Percentiles rank a stretch among this genome's conserved stretches.
phyloP scores from a whole-genome alignment of 2,888 invertebrate species.

The Eupithecia insigniata region DNA sequence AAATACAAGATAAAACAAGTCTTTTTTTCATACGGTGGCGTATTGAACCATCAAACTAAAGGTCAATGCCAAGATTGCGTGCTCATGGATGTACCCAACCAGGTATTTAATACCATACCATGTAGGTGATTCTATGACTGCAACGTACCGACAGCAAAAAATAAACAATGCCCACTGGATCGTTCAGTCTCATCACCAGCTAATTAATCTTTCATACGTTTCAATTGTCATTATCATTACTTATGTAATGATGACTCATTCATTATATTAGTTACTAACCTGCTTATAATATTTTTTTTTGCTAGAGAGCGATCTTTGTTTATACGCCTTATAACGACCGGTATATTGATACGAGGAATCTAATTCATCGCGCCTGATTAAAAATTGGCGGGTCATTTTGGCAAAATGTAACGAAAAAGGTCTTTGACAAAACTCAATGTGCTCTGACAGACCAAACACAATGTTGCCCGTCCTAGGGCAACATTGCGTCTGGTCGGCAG shows the following conservation, averaged over 20 bases:
- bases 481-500: background rate
- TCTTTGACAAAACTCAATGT: too few relatives aligned
- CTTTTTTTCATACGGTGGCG: background rate
- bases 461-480: background rate
- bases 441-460: too few relatives aligned
- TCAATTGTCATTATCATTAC: background rate
- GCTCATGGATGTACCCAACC: background rate
- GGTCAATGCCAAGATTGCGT: background rate
- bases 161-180: background rate
- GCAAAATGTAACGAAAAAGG: too few relatives aligned
- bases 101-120: background rate
- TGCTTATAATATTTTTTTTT: background rate
- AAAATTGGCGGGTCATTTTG: background rate
- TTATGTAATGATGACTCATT: too few relatives aligned
- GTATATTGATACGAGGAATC: too few relatives aligned
- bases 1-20: background rate
- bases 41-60: slow-evolving; percentile 4
- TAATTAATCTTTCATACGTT: background rate
- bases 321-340: background rate
- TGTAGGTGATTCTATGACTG: background rate
- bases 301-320: background rate
- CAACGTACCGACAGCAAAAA: slow-evolving; percentile 4
- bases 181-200: background rate
- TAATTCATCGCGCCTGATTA: background rate
- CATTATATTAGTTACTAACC: background rate